Evolutionary conservation across 2,888 invertebrate genomes (phyloP).

Genomic region (Lypha dubia): DNA sequence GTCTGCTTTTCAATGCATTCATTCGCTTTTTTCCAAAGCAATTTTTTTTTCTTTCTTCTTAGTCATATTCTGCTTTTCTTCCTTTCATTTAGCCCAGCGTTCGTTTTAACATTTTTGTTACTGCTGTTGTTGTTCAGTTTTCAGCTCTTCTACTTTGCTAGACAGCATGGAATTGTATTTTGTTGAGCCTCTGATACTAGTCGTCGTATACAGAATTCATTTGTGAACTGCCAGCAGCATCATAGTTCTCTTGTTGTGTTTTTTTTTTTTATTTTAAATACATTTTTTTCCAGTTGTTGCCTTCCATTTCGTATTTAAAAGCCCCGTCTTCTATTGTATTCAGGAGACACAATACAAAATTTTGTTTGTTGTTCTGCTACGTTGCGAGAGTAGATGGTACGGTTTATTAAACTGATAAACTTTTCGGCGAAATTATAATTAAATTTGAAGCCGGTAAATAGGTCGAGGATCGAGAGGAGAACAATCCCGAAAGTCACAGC

Average conservation of each 20-base stretch:
- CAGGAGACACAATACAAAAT: constrained; percentile 21
- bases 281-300: constrained; percentile 24
- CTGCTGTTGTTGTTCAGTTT: constrained; percentile 48
- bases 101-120: constrained; percentile 34
- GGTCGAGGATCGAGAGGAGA: too few species aligned
- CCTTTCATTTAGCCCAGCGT: constrained; percentile 42
- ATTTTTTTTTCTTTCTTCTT: constrained; percentile 6
- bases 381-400: neutral
- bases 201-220: constrained; percentile 37
- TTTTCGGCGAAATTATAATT: neutral
- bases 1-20: constrained; percentile 32
- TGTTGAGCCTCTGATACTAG: constrained; percentile 11
- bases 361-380: constrained; percentile 1
- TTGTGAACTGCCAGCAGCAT: constrained; percentile 64
- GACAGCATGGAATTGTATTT: constrained; percentile 68
- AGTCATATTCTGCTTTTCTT: constrained; percentile 14
- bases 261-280: neutral
- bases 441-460: neutral
- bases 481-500: too few species aligned
- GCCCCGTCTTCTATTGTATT: constrained; percentile 42
- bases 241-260: constrained; percentile 45
- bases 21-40: constrained; percentile 26
- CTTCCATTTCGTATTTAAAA: constrained; percentile 41
- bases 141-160: constrained; percentile 62
- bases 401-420: neutral